Percentiles rank a stretch among this genome's conserved stretches.
Conservation (phyloP, 2,113 vertebrate genomes). For the Chloebia gouldiae region DNA sequence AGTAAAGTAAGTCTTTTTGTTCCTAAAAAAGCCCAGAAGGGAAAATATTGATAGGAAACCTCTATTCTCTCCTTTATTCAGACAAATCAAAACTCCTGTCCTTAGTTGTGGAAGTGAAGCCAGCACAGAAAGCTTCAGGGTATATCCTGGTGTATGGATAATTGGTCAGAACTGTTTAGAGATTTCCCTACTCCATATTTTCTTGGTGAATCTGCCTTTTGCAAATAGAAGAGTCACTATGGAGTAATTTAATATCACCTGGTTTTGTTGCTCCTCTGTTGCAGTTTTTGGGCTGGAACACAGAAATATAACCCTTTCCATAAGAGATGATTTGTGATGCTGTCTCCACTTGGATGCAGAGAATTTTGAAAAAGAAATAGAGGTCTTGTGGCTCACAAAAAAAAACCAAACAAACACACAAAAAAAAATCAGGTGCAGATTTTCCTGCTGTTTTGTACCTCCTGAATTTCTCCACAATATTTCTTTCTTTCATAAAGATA, state of each 20-base stretch:
- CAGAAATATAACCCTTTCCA: not conserved
- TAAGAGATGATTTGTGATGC: not conserved
- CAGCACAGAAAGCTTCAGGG: not conserved
- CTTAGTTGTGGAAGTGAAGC: not conserved
- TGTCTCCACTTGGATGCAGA: not conserved
- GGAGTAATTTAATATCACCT: not conserved
- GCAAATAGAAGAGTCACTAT: not conserved
- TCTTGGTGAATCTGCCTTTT: not conserved
- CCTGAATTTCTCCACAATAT: not conserved
- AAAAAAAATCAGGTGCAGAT: fast-evolving
- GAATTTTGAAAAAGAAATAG: not conserved
- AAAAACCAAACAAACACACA: not conserved
- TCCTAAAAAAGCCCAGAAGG: not conserved
- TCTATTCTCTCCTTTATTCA: not conserved
- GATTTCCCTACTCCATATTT: not conserved
- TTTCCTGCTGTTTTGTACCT: not conserved
- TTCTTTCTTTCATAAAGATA: not conserved
- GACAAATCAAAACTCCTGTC: not conserved
- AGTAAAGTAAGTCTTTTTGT: not conserved
- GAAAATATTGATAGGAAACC: not conserved
- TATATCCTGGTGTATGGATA: not conserved
- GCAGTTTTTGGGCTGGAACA: not conserved
- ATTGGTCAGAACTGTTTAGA: not conserved
- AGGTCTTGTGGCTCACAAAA: not conserved
- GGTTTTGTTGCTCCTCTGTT: not conserved